These are phyloP conservation scores for Agriotes lineatus DNA, from an alignment of 2,888 invertebrate genomes.

Conservation along the genomic window DNA sequence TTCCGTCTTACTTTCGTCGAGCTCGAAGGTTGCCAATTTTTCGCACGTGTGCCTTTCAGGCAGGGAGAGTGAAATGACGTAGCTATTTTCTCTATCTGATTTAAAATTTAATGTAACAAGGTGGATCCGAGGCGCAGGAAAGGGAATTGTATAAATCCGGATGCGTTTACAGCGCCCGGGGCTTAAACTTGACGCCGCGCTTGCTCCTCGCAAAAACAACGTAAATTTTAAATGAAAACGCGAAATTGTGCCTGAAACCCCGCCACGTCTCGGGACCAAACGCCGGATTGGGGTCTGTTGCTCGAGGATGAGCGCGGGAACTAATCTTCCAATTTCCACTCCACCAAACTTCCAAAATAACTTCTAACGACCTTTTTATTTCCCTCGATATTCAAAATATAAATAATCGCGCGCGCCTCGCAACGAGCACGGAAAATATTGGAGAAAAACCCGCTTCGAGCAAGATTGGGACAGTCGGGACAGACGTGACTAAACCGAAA, in stretches of 20 bases:
- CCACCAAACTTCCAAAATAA: conserved; percentile 19
- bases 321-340: conserved; percentile 20
- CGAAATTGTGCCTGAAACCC: conserved; percentile 15
- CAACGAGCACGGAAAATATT: no score
- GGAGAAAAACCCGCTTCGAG: no score
- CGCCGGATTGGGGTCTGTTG: conserved; percentile 11
- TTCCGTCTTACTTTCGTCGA: conserved; percentile 25
- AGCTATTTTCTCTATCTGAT: conserved; percentile 45
- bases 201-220: conserved; percentile 8
- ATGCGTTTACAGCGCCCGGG: neutral
- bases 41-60: conserved; percentile 51
- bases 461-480: no score
- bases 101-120: conserved; percentile 48
- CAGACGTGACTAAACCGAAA: no score
- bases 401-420: conserved; percentile 1
- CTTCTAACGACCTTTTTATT: conserved; percentile 15
- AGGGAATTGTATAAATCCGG: conserved; percentile 25
- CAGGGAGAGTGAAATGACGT: conserved; percentile 41
- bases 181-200: conserved; percentile 49
- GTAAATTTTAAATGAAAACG: conserved; percentile 43
- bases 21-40: conserved; percentile 48
- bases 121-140: conserved; percentile 33
- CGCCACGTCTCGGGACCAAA: neutral
- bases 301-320: conserved; percentile 8
- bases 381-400: conserved; percentile 18